Evolutionary conservation across 2,888 invertebrate genomes (phyloP).

Genomic region (Tetropium fuscum): DNA sequence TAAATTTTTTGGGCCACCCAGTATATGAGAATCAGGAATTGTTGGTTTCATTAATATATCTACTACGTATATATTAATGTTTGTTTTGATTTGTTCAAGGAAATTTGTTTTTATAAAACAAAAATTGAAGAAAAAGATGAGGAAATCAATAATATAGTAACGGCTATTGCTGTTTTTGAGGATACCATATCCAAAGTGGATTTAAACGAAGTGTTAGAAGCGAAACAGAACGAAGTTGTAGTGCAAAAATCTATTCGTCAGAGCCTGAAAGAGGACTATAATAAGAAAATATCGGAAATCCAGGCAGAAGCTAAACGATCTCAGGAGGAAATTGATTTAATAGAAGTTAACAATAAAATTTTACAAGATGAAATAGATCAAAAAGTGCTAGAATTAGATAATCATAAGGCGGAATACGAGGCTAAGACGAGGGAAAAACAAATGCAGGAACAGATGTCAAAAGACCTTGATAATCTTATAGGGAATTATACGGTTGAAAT

Average conservation of each 20-base stretch:
- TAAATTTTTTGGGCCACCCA: no score
- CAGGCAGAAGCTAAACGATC: conserved; percentile 9
- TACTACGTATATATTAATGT: neutral
- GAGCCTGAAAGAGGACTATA: conserved; percentile 10
- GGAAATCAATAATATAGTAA: neutral
- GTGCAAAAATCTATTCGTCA: conserved; percentile 1
- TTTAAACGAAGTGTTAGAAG: neutral
- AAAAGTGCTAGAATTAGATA: neutral
- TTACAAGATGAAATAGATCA: conserved; percentile 4
- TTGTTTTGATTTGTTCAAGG: conserved; percentile 2
- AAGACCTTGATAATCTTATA: neutral
- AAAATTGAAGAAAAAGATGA: conserved; percentile 1
- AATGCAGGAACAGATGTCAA: neutral
- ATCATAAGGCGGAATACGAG: neutral
- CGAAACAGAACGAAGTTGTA: conserved; percentile 6
- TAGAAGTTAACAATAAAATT: conserved; percentile 14
- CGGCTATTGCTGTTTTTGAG: neutral
- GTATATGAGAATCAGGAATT: no score
- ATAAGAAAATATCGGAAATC: conserved; percentile 1
- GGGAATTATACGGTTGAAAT: conserved; percentile 1
- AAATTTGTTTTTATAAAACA: conserved; percentile 2
- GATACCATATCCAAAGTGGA: neutral
- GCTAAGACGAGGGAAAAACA: neutral
- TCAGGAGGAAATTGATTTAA: conserved; percentile 13
- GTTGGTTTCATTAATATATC: neutral